Conservation (phyloP, 2,797 vertebrate species). For the Pampus argenteus region DNA sequence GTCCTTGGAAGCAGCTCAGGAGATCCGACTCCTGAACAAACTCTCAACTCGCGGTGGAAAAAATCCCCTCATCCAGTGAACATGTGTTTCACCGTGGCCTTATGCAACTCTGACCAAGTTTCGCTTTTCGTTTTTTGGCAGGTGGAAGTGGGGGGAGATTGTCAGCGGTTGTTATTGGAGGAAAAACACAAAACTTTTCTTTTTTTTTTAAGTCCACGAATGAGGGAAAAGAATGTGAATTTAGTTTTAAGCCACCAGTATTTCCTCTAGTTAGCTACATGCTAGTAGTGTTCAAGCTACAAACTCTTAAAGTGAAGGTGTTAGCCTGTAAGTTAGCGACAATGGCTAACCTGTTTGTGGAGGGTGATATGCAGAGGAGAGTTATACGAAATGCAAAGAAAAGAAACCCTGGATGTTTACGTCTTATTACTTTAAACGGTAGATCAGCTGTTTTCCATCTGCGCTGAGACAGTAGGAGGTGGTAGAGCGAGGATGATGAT, state of each 20-base stretch:
- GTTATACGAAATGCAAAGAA: neutral
- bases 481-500: slow-evolving; percentile 27
- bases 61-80: slow-evolving; percentile 58
- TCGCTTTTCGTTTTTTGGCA: slow-evolving; percentile 47
- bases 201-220: slow-evolving; percentile 1
- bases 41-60: slow-evolving; percentile 50
- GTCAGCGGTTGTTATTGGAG: slow-evolving; percentile 36
- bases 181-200: neutral
- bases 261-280: no score
- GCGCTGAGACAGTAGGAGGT: slow-evolving; percentile 34
- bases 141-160: slow-evolving; percentile 44
- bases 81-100: slow-evolving; percentile 55
- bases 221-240: slow-evolving; percentile 3
- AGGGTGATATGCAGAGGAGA: no score
- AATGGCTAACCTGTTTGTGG: no score
- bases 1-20: slow-evolving; percentile 21
- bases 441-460: slow-evolving; percentile 27
- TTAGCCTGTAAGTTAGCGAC: no score
- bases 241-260: neutral
- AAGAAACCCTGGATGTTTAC: neutral
- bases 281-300: no score
- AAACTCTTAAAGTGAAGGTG: no score
- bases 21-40: slow-evolving; percentile 57
- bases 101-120: slow-evolving; percentile 42
- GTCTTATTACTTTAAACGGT: neutral